Evolutionary conservation across 2,113 vertebrate genomes (phyloP).

Genomic region (Himantopus leucocephalus): DNA sequence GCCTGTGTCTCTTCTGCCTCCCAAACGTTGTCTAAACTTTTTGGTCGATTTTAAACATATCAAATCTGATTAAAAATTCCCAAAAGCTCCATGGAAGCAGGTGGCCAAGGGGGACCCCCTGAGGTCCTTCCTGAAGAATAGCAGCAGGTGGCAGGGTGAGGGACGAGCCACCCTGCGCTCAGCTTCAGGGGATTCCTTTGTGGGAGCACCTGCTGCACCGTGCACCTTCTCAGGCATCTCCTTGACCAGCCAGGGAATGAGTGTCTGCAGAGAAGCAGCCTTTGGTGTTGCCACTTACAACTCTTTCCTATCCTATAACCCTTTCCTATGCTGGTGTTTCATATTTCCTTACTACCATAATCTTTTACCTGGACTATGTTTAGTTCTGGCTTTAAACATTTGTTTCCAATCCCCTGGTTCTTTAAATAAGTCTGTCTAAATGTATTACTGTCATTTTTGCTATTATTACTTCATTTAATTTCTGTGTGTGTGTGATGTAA

Average conservation of each 20-base stretch:
- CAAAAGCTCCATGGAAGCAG: neutral
- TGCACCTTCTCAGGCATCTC: neutral
- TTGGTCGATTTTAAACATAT: neutral
- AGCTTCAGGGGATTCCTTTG: neutral
- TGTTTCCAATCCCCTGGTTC: neutral
- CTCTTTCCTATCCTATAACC: neutral
- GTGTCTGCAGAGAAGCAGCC: neutral
- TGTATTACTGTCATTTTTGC: neutral
- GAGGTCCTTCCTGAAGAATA: neutral
- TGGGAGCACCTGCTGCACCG: neutral
- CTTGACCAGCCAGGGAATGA: neutral
- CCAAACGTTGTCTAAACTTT: neutral
- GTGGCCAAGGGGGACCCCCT: neutral
- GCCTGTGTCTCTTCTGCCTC: neutral
- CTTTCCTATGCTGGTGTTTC: neutral
- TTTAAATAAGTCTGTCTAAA: constrained; percentile 15
- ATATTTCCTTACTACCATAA: neutral
- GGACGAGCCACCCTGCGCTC: neutral
- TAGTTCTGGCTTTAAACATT: neutral
- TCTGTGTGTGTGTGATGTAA: neutral
- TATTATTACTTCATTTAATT: neutral
- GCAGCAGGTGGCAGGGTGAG: neutral
- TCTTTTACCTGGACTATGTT: neutral
- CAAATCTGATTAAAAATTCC: neutral
- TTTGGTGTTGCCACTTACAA: neutral